These are phyloP conservation scores for Synchiropus splendidus DNA, from an alignment of 2,113 vertebrate genomes.

Conservation along the genomic window DNA sequence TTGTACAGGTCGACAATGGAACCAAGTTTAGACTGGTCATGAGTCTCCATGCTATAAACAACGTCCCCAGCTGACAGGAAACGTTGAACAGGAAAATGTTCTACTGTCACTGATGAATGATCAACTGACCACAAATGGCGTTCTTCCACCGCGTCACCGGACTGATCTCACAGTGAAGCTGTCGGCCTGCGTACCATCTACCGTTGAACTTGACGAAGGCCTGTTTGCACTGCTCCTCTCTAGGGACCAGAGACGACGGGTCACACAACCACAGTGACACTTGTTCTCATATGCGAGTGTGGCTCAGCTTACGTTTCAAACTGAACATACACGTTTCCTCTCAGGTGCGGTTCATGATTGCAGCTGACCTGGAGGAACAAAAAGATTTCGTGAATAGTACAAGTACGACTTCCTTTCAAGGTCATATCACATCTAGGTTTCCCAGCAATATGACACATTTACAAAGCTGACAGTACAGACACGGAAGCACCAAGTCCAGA, in stretches of 20 bases:
- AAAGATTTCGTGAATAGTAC: background rate
- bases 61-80: background rate
- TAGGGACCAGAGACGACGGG: conserved; percentile 38
- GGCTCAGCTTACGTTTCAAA: conserved; percentile 82
- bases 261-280: background rate
- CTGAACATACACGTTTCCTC: conserved; percentile 94
- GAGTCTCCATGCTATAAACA: too few relatives aligned
- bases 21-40: too few relatives aligned
- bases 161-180: conserved; percentile 92
- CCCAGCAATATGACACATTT: background rate
- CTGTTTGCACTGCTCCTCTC: conserved; percentile 87
- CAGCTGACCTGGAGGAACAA: conserved; percentile 79
- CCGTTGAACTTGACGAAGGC: conserved; percentile 88
- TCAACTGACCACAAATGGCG: conserved; percentile 85
- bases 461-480: too few relatives aligned
- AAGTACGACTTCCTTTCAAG: too few relatives aligned
- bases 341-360: conserved; percentile 90
- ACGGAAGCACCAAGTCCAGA: too few relatives aligned
- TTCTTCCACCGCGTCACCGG: conserved; percentile 97
- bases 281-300: background rate
- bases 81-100: too few relatives aligned
- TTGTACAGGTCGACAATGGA: too few relatives aligned
- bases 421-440: background rate
- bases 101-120: too few relatives aligned
- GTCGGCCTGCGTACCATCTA: conserved; percentile 89